Base-by-base conservation (phyloP, 2,888 invertebrate species). In the Poecilus cupreus region DNA sequence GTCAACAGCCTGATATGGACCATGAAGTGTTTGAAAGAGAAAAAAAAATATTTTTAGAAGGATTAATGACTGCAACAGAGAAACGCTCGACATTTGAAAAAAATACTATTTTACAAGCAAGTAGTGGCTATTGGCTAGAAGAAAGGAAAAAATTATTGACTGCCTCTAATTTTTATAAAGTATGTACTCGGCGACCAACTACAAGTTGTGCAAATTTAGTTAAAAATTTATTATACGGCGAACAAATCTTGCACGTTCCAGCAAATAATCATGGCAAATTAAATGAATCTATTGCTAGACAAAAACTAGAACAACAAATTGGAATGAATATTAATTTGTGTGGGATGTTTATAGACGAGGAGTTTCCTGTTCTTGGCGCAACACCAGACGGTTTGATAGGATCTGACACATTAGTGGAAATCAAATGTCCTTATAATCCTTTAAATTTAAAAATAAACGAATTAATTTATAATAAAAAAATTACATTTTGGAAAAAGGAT, bases 261-360 rank as follows among this genome's bases (percentile, higher is more conserved):
- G 16, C 51, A 16, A 51, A 51, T 3, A 74, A 74, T 8, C 46
- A 74, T n/a, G 22, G 74, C 16, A 74, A 74, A 49, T 13, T 13
- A n/a, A 11, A 46, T 46, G 46, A 46, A n/a, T 4, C 13, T n/a
- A n/a, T 13, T 13, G 46, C 46, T 11, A n/a, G n/a, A 46, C 46
- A 11, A 8, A 68, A 78, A 20, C 6, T 64, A 13, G 78, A 54
- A 32, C 8, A 10, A 16, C 68, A 78, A 32, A 32, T 16, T 2
- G 18, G 22, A 20, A 43, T 74, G 10, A 74, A 75, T 39, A 80
- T 80, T 70, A 22, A 70, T 43, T 43, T 39, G n/a, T 82, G 82
- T 72, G 82, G 82, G 10, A 16, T 82, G 46, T 80, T 72, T 68
- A 80, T 82, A 11, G 82, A 80, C 32, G 51, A 80, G 5, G 46